Evolutionary conservation across 2,797 vertebrate genomes (phyloP), one percentile per base, ranked within the genome.

Genomic region (Intellagama lesueurii): DNA sequence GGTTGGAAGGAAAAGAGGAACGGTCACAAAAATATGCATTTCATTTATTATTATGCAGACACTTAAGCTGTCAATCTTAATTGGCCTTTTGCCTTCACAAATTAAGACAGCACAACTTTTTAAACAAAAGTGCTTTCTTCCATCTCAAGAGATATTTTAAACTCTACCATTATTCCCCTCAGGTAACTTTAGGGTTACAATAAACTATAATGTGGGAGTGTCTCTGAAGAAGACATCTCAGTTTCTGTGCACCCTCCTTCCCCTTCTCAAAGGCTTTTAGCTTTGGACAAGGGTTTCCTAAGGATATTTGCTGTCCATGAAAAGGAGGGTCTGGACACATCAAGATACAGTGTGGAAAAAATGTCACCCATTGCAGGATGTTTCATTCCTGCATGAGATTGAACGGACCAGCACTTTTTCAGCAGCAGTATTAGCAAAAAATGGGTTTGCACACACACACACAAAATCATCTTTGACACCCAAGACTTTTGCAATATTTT

Each of bases 61-160:
- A 92, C 86, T 91, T 92, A 90, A 83, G 80, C 89, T 83, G 56
- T 89, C 90, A 91, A 66, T 89, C 79, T 72, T 69, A 87, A 40
- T 89, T 91, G 91, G 91, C 89, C 88, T 92, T 91, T 91, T 93
- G 94, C 92, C 93, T 93, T 77, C 87, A 89, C 85, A 91, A 89
- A 94, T 92, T 86, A 93, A 86, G 94, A 24, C 47, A 92, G 83
- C 44, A 83, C 56, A 90, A 66, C 49, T 93, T 91, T 77, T 44
- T 80, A 87, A 91, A 40, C 47, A 66, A 40, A 28, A 64, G 47
- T 47, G 60, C 75, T 91, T 83, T 85, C 32, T 22, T 30, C 77
- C 66, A 5, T 78, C 92, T 89, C 91, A 11, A 81, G 89, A 83
- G 83, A 69, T 44, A 76, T 79, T 49, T 40, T 83, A 89, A 92